A percentile compares a stretch with the other conserved stretches of the same genome.
phyloP scores from a whole-genome alignment of 1,140 invertebrate genomes.

The Apis laboriosa region DNA sequence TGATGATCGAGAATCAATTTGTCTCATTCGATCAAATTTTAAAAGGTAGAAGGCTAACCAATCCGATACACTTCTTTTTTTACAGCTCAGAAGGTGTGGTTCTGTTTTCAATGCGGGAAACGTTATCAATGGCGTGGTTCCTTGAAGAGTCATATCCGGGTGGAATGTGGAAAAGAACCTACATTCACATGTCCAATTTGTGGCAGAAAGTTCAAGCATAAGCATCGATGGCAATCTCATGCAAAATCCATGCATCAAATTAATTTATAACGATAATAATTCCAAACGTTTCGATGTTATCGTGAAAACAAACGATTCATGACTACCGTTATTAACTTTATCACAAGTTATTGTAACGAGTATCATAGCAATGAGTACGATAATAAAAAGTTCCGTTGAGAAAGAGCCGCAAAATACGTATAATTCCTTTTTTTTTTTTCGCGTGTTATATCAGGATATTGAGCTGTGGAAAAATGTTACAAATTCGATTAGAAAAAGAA shows the following conservation, averaged over 20 bases:
- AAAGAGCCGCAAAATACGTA: background rate
- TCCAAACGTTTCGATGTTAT: background rate
- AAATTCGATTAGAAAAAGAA: background rate
- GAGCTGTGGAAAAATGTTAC: background rate
- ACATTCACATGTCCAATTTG: slow-evolving; percentile 81
- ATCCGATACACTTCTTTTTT: slow-evolving; percentile 44
- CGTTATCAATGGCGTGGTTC: slow-evolving; percentile 80
- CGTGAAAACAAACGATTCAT: background rate
- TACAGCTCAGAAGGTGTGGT: slow-evolving; percentile 66
- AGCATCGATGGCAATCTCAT: slow-evolving; percentile 79
- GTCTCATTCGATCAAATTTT: background rate
- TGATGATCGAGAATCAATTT: background rate
- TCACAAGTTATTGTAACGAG: background rate
- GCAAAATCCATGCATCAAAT: slow-evolving; percentile 73
- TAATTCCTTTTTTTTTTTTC: background rate
- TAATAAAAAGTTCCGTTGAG: background rate
- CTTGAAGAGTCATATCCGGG: slow-evolving; percentile 80
- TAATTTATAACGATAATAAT: slow-evolving; percentile 38
- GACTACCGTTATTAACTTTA: background rate
- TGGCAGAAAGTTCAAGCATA: slow-evolving; percentile 81
- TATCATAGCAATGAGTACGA: no score
- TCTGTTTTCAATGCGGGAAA: slow-evolving; percentile 77
- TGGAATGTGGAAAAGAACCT: slow-evolving; percentile 83
- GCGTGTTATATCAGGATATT: no score
- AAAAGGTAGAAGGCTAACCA: background rate